A percentile compares a stretch with the other conserved stretches of the same genome.
Conservation (phyloP, 1,140 invertebrate genomes). For the Lineus longissimus region DNA sequence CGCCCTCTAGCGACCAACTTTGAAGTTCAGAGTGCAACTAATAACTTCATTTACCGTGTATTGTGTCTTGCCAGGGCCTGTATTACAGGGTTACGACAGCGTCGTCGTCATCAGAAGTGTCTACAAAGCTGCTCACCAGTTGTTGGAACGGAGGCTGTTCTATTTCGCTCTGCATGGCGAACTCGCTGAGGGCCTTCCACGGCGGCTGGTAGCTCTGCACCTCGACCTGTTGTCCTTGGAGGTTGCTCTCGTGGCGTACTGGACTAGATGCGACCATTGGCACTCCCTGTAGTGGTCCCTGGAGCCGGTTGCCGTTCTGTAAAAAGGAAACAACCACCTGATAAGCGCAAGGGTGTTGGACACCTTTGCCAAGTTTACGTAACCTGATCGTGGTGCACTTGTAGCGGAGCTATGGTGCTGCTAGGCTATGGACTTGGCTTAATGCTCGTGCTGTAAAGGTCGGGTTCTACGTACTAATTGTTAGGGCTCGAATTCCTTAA, state of each 20-base stretch:
- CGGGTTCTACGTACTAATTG: no score
- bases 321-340: slow-evolving; percentile 28
- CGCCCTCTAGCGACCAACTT: no score
- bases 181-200: slow-evolving; percentile 94
- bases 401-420: no score
- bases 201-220: slow-evolving; percentile 93
- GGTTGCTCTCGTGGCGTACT: slow-evolving; percentile 73
- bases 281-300: slow-evolving; percentile 78
- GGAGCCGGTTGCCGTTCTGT: slow-evolving; percentile 84
- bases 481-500: no score
- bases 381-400: no score
- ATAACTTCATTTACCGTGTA: slow-evolving; percentile 7
- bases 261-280: slow-evolving; percentile 95
- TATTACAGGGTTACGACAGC: slow-evolving; percentile 16
- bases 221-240: slow-evolving; percentile 61
- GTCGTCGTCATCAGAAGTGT: slow-evolving; percentile 33
- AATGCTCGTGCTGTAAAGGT: no score
- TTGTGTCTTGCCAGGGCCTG: slow-evolving; percentile 10
- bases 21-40: not conserved
- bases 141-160: slow-evolving; percentile 93
- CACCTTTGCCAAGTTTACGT: no score
- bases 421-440: no score
- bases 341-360: no score
- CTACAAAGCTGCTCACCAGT: slow-evolving; percentile 68
- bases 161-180: slow-evolving; percentile 88